Evolutionary conservation across 1,140 invertebrate genomes (phyloP), one percentile per base, ranked within the genome.

Genomic region (Triops longicaudatus): DNA sequence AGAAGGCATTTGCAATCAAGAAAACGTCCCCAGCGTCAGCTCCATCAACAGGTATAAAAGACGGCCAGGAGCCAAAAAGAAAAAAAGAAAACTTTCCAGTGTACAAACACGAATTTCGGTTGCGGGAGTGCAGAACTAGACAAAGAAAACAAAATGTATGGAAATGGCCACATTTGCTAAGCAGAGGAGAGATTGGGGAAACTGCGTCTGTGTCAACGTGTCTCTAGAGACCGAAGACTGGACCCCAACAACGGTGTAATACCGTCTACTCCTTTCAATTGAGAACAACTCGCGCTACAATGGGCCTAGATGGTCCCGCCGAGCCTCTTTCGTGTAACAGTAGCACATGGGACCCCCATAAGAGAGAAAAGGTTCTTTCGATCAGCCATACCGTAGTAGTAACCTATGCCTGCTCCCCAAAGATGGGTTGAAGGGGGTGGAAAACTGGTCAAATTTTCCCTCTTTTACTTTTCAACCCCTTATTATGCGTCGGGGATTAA

Each of bases 11-110:
- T 99, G 98, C 85, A 96, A 96, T 76, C 94, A 97, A 84, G 98
- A 99, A 85, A 99, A 98, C 86, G 97, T 99, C 79, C 98, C 98
- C 82, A 97, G 94, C 82, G 98, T 99, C 78, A 98, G 95, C 80
- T 98, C 96, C 80, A 99, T 99, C 82, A 99, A 99, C 87, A 93
- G 98, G 96, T 98, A 87, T 91, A 89, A 86, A 75, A 6, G 74
- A 26, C n/a, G 37, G 44, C 26, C 27, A n/a, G n/a, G n/a, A n/a
- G 17, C 12, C n/a, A 26, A 10, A 63, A 43, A 10, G 1, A 41
- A 42, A 14, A n/a, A 28, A 63, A 26, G 14, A 1, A 14, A 75
- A 22, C 37, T 27, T 50, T 27, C 14, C 12, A 1, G 7, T 28
- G 6, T 7, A 73, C 31, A 3, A 26, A 12, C 12, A 31, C 17